phyloP scores from a whole-genome alignment of 2,888 invertebrate species.

The Drosophila mimica region DNA sequence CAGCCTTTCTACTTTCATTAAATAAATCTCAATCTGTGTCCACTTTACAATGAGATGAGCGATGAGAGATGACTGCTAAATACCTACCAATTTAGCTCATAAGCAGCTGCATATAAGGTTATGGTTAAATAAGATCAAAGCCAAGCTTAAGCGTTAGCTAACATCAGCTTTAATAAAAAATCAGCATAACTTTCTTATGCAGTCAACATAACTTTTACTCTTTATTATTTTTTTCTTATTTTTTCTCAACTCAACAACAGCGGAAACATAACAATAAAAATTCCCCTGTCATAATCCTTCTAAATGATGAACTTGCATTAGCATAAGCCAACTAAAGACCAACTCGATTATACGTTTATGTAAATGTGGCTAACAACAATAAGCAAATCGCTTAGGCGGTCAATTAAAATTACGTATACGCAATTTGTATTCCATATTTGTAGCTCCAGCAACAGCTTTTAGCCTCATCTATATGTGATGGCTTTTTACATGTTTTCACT shows the following conservation, averaged over 20 bases:
- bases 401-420: slow-evolving; percentile 80
- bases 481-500: slow-evolving; percentile 75
- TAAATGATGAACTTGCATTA: slow-evolving; percentile 44
- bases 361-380: slow-evolving; percentile 41
- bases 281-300: slow-evolving; percentile 45
- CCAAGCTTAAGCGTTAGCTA: slow-evolving; percentile 28
- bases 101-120: slow-evolving; percentile 1
- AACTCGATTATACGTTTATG: slow-evolving; percentile 38
- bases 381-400: slow-evolving; percentile 66
- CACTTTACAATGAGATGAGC: slow-evolving; percentile 6
- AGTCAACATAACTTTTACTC: slow-evolving; percentile 53
- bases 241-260: not conserved
- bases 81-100: slow-evolving; percentile 22
- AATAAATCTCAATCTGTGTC: not conserved
- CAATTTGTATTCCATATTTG: slow-evolving; percentile 74
- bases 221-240: not conserved
- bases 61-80: slow-evolving; percentile 19
- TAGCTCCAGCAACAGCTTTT: slow-evolving; percentile 18
- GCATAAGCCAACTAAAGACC: slow-evolving; percentile 42
- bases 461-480: slow-evolving; percentile 51
- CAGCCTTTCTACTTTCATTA: not conserved
- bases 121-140: slow-evolving; percentile 39
- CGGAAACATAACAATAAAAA: not conserved
- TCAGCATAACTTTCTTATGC: slow-evolving; percentile 57
- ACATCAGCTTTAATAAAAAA: slow-evolving; percentile 25